phyloP scores from a whole-genome alignment of 2,888 invertebrate genomes.

The Spatulosminthurus flaviceps region DNA sequence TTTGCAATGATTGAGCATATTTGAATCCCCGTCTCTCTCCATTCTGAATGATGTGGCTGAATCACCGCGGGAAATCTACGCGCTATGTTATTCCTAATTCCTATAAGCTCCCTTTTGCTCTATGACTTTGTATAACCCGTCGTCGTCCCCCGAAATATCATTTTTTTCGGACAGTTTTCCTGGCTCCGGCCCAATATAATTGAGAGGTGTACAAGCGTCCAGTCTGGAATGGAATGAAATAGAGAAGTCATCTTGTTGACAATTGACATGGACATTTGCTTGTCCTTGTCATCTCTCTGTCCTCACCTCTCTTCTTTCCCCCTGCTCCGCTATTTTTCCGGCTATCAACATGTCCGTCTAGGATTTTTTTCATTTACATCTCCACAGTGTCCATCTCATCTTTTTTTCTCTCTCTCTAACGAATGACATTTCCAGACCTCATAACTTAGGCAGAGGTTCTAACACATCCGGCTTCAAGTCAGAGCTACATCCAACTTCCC shows the following conservation, averaged over 20 bases:
- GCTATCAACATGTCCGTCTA: no score
- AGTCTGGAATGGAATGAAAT: background rate
- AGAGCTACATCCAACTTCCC: no score
- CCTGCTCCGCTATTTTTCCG: background rate
- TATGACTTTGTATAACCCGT: background rate
- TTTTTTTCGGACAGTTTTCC: background rate
- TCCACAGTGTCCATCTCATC: no score
- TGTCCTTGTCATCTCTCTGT: background rate
- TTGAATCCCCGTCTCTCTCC: no score
- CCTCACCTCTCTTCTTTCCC: background rate
- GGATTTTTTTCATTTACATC: no score
- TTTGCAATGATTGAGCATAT: no score
- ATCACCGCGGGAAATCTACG: background rate
- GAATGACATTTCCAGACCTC: no score
- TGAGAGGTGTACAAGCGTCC: background rate
- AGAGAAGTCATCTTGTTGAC: background rate
- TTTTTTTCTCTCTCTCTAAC: no score
- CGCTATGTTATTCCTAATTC: background rate
- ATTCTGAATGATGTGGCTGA: constrained; percentile 6
- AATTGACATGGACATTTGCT: constrained; percentile 8
- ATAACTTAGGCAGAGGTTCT: no score
- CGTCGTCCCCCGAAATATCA: background rate
- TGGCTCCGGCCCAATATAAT: background rate
- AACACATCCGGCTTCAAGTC: no score
- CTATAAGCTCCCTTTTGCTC: background rate